phyloP scores from a whole-genome alignment of 2,797 vertebrate species.

The Carcharodon carcharias region DNA sequence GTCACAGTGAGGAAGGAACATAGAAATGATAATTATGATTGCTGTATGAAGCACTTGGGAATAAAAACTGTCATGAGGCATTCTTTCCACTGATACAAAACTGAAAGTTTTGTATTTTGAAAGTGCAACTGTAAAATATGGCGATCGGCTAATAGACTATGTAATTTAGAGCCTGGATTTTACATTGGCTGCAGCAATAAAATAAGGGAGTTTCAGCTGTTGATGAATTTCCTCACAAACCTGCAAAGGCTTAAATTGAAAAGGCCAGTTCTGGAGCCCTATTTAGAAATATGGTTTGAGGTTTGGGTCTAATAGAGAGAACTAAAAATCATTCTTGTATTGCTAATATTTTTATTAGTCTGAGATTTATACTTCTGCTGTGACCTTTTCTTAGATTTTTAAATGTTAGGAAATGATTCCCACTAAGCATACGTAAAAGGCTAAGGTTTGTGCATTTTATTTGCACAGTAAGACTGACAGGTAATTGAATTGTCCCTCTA shows the following conservation, averaged over 20 bases:
- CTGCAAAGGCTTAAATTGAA: slow-evolving; percentile 17
- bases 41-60: background rate
- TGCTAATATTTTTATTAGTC: slow-evolving; percentile 31
- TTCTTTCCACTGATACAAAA: background rate
- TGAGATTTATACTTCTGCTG: background rate
- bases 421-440: background rate
- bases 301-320: background rate
- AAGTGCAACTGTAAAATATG: background rate
- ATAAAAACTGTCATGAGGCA: background rate
- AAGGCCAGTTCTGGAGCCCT: background rate
- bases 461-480: background rate
- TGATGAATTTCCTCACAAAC: background rate
- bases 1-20: background rate
- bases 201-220: background rate
- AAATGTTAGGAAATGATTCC: slow-evolving; percentile 6
- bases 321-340: slow-evolving; percentile 20
- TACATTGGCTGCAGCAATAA: background rate
- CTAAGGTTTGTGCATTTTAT: too few relatives aligned
- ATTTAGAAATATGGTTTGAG: slow-evolving; percentile 1
- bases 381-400: slow-evolving; percentile 17
- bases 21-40: background rate
- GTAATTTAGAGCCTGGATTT: background rate
- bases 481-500: background rate
- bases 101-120: background rate
- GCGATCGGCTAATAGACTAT: background rate